Conservation (phyloP, 2,888 invertebrate species). For the Pinctada fucata region DNA sequence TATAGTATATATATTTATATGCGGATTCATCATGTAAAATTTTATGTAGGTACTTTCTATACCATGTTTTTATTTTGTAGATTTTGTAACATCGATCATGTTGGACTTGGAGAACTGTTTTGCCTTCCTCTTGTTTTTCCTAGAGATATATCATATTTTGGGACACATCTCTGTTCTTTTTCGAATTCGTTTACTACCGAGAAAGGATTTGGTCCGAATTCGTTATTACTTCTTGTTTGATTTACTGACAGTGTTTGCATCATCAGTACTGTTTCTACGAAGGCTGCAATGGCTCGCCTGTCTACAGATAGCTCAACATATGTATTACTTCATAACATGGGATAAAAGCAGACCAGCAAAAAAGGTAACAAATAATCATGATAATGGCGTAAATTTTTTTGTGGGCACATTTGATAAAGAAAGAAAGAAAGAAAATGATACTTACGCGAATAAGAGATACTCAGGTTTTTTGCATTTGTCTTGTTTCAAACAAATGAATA, state of each 20-base stretch:
- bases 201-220: constrained; percentile 68
- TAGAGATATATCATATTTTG: constrained; percentile 67
- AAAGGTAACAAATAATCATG: constrained; percentile 52
- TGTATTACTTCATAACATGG: constrained; percentile 69
- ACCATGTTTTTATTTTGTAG: neutral
- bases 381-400: no score
- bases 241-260: constrained; percentile 61
- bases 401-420: no score
- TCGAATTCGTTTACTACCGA: constrained; percentile 66
- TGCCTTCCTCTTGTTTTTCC: constrained; percentile 42
- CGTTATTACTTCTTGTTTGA: constrained; percentile 69
- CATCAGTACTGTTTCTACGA: constrained; percentile 61
- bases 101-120: constrained; percentile 27
- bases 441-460: no score
- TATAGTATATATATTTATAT: no score
- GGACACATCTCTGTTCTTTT: constrained; percentile 64
- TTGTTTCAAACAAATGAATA: no score
- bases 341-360: constrained; percentile 62
- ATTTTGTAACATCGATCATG: neutral
- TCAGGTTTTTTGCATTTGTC: no score
- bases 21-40: no score
- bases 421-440: no score
- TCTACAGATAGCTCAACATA: constrained; percentile 66
- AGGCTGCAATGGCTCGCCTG: constrained; percentile 63
- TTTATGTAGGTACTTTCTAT: no score